Base-by-base conservation (phyloP, 2,888 invertebrate genomes). In the Lypha dubia region DNA sequence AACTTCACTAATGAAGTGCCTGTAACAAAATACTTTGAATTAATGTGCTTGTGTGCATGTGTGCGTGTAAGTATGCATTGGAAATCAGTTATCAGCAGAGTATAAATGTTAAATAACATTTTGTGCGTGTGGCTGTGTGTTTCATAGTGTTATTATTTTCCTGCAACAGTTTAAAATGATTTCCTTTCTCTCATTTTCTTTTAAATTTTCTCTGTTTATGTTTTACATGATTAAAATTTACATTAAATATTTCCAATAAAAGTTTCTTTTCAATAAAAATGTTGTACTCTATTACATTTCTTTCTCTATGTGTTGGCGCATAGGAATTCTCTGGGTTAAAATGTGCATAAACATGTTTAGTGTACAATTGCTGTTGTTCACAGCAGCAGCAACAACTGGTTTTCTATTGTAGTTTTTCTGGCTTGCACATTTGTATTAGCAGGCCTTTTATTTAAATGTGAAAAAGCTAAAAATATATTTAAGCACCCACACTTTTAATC, bases 361-460 rank as follows among this genome's bases (percentile, higher is more conserved):
- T 73, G 38, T 46, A 38, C 75, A 80, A 76, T 46, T 65, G 17
- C 49, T 80, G 62, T 44, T 80, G 80, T n/a, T n/a, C n/a, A n/a
- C n/a, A n/a, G 56, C 76, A 53, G 76, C 41, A 77, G 53, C 76
- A 76, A 58, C 75, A 79, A 74, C 74, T 58, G 77, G 65, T 79
- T 79, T 63, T 44, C 38, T 51, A 11, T 46, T 41, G 13, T 56
- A 73, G 28, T 49, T 15, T 20, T 38, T 65, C 20, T 22, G 53
- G 6, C 49, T 56, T 32, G 20, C 38, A 13, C 56, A 73, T 58
- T 71, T 56, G 63, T n/a, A n/a, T n/a, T n/a, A n/a, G n/a, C n/a
- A n/a, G n/a, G n/a, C n/a, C n/a, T n/a, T n/a, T n/a, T n/a, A n/a
- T n/a, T n/a, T 28, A 28, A 28, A 5, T 28, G 28, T 20, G 44